phyloP scores from a whole-genome alignment of 1,140 invertebrate species.

The Batillaria attramentaria region DNA sequence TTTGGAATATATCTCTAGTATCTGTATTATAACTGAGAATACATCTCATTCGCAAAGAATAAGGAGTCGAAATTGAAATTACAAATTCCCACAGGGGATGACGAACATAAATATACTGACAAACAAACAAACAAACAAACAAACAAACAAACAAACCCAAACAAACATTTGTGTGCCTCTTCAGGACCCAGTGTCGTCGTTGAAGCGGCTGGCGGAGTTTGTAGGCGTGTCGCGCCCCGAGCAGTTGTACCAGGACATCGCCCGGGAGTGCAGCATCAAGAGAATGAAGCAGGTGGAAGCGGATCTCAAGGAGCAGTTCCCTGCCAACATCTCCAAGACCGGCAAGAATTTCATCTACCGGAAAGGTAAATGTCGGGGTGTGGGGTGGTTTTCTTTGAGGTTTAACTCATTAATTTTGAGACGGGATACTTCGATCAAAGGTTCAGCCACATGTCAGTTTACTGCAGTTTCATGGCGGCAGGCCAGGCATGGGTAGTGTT shows the following conservation, averaged over 20 bases:
- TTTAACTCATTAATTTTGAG: no score
- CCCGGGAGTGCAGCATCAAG: constrained; percentile 47
- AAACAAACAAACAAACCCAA: neutral
- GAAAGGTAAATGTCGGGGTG: constrained; percentile 22
- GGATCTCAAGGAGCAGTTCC: constrained; percentile 32
- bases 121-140: neutral
- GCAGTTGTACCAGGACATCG: constrained; percentile 35
- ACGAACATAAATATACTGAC: neutral
- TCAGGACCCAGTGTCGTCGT: constrained; percentile 37
- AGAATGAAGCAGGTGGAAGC: constrained; percentile 50
- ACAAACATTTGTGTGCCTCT: no score
- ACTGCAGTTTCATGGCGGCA: no score
- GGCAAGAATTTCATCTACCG: constrained; percentile 26
- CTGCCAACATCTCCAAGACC: constrained; percentile 22
- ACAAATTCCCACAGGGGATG: neutral
- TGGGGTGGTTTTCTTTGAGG: no score
- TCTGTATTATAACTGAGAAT: no score
- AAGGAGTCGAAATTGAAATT: no score
- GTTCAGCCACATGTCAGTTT: no score
- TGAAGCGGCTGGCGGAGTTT: constrained; percentile 42
- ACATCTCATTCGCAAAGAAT: no score
- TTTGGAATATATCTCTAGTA: no score
- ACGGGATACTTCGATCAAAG: no score
- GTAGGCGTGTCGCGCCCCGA: constrained; percentile 36
- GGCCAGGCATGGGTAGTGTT: no score